phyloP scores from a whole-genome alignment of 2,797 vertebrate genomes.

The Gallinago solitaria region DNA sequence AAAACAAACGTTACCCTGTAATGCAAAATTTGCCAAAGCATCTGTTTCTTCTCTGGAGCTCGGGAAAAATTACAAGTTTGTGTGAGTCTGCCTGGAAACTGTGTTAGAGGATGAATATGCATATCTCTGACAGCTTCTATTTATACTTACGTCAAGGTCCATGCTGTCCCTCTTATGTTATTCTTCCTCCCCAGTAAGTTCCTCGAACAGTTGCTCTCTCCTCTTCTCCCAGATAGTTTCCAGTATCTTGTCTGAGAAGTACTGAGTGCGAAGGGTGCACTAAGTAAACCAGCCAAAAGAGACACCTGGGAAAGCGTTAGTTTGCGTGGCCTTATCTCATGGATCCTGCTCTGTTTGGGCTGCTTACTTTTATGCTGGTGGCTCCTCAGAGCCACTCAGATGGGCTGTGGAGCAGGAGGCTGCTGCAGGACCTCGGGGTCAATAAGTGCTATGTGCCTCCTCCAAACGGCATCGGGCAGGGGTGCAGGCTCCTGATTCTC shows the following conservation, averaged over 20 bases:
- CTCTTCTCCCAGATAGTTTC: background rate
- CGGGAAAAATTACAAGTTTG: background rate
- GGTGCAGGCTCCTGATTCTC: background rate
- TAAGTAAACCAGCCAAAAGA: background rate
- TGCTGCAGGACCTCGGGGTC: rapidly evolving
- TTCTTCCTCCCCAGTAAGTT: background rate
- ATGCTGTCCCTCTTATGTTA: background rate
- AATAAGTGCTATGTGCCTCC: background rate
- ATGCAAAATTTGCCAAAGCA: slow-evolving; percentile 20
- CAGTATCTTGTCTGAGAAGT: background rate
- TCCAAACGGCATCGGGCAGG: background rate
- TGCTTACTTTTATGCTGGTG: rapidly evolving
- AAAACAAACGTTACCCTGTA: background rate
- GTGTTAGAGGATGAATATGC: background rate
- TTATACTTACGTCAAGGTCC: background rate
- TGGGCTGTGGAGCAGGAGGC: background rate
- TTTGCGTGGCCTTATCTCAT: background rate
- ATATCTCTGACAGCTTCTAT: slow-evolving; percentile 1
- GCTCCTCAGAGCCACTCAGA: background rate
- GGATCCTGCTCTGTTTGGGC: background rate
- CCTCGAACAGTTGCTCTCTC: background rate
- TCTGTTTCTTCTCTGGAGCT: slow-evolving; percentile 19
- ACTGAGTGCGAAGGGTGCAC: rapidly evolving
- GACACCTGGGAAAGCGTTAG: background rate
- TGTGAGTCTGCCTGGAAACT: slow-evolving; percentile 37